Conservation (phyloP, 2,888 invertebrate genomes). For the Trichopoda pennipes region DNA sequence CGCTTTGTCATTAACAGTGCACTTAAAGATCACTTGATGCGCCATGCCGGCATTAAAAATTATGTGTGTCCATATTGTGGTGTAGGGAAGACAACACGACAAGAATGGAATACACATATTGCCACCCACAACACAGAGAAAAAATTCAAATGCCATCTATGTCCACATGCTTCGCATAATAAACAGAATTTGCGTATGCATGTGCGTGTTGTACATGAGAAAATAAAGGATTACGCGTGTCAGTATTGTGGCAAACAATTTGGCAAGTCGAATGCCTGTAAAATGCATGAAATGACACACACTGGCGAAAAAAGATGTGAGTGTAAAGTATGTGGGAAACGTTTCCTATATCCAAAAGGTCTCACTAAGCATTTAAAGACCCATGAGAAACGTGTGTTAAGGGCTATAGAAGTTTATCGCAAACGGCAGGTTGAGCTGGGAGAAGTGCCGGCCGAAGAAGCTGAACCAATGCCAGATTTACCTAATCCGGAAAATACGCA, state of each 20-base stretch:
- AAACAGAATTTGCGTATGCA: slow-evolving; percentile 77
- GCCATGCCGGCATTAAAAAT: slow-evolving; percentile 79
- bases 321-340: slow-evolving; percentile 77
- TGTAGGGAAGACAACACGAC: slow-evolving; percentile 78
- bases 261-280: slow-evolving; percentile 77
- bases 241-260: slow-evolving; percentile 78
- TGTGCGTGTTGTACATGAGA: slow-evolving; percentile 77
- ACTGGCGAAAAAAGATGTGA: slow-evolving; percentile 78
- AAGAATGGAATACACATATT: slow-evolving; percentile 79
- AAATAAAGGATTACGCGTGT: slow-evolving; percentile 78
- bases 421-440: slow-evolving; percentile 76
- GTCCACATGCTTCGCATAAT: slow-evolving; percentile 78
- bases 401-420: slow-evolving; percentile 78
- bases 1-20: slow-evolving; percentile 79
- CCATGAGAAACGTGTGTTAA: slow-evolving; percentile 77
- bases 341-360: slow-evolving; percentile 78
- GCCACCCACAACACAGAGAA: slow-evolving; percentile 79
- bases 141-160: slow-evolving; percentile 78
- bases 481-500: slow-evolving; percentile 68
- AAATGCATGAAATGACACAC: slow-evolving; percentile 78
- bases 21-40: slow-evolving; percentile 78
- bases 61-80: slow-evolving; percentile 79
- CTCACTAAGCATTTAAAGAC: slow-evolving; percentile 78
- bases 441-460: slow-evolving; percentile 68
- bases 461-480: slow-evolving; percentile 66